phyloP scores from a whole-genome alignment of 2,113 vertebrate genomes.

The Mobula birostris region DNA sequence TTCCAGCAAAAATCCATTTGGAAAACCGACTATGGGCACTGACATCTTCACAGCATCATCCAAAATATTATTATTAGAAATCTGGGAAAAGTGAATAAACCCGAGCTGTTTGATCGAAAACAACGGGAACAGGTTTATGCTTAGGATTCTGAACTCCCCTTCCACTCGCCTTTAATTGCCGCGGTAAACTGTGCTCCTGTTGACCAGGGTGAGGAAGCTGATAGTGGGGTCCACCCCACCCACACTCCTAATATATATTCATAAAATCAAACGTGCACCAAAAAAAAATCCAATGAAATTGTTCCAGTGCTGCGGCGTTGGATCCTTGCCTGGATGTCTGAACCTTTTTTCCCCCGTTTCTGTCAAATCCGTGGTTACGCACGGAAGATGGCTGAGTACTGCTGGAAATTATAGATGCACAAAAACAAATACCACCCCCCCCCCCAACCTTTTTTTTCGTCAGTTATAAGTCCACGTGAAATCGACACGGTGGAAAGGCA shows the following conservation, averaged over 20 bases:
- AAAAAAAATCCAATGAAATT: constrained; percentile 6
- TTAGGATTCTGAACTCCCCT: not conserved
- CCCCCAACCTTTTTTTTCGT: not conserved
- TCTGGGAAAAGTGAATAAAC: not conserved
- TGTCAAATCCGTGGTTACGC: not conserved
- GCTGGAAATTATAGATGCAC: not conserved
- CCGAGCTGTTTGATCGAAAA: not conserved
- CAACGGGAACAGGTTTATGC: not conserved
- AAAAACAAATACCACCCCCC: not conserved
- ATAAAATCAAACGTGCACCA: constrained; percentile 39
- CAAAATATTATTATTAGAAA: constrained; percentile 9
- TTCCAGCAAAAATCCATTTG: constrained; percentile 68
- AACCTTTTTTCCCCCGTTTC: not conserved
- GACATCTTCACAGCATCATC: constrained; percentile 65
- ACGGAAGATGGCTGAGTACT: not conserved
- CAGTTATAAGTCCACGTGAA: not conserved
- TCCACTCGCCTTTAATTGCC: not conserved
- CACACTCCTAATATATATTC: constrained; percentile 39
- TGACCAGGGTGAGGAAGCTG: not conserved
- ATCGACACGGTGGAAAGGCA: not conserved
- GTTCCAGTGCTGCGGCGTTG: not conserved
- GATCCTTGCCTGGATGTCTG: constrained; percentile 24
- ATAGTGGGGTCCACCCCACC: not conserved
- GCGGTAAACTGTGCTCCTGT: not conserved
- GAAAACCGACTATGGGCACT: constrained; percentile 58